phyloP scores from a whole-genome alignment of 2,888 invertebrate species.

The Oegoconia quadripuncta region DNA sequence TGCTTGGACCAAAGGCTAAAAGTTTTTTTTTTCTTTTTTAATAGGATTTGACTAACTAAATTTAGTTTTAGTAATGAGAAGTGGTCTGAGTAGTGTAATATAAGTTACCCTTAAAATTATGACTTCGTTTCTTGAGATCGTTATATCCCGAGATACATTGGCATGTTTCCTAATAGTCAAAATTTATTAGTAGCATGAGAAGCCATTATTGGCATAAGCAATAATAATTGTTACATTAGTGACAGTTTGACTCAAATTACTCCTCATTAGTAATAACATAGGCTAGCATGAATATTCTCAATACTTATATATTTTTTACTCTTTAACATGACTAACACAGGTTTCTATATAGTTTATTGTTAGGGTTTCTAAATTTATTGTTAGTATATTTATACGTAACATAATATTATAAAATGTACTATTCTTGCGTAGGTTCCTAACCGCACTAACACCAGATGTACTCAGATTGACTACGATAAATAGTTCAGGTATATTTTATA shows the following conservation, averaged over 20 bases:
- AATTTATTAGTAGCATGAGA: too few species aligned
- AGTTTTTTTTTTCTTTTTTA: constrained; percentile 22
- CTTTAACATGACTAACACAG: constrained; percentile 37
- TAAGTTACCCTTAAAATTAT: too few species aligned
- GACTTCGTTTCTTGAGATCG: too few species aligned
- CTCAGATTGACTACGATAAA: constrained; percentile 77
- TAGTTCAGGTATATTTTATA: constrained; percentile 68
- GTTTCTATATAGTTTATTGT: constrained; percentile 9
- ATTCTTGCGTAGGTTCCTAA: constrained; percentile 74
- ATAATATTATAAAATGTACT: constrained; percentile 10
- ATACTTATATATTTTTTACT: constrained; percentile 33
- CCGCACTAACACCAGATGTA: constrained; percentile 77
- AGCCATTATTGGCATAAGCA: too few species aligned
- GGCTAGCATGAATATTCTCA: constrained; percentile 9
- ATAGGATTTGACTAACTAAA: constrained; percentile 14
- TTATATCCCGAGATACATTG: too few species aligned
- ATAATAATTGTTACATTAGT: too few species aligned
- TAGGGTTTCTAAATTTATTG: constrained; percentile 15
- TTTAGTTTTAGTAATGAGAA: constrained; percentile 3
- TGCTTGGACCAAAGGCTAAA: constrained; percentile 74
- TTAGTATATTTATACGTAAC: not conserved
- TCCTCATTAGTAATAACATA: too few species aligned
- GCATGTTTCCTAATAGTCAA: too few species aligned
- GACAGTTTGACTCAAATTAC: too few species aligned
- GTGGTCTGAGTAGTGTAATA: too few species aligned